Evolutionary conservation across 2,113 vertebrate genomes (phyloP), one percentile per base, ranked within the genome.

Genomic region (Ophiodon elongatus): DNA sequence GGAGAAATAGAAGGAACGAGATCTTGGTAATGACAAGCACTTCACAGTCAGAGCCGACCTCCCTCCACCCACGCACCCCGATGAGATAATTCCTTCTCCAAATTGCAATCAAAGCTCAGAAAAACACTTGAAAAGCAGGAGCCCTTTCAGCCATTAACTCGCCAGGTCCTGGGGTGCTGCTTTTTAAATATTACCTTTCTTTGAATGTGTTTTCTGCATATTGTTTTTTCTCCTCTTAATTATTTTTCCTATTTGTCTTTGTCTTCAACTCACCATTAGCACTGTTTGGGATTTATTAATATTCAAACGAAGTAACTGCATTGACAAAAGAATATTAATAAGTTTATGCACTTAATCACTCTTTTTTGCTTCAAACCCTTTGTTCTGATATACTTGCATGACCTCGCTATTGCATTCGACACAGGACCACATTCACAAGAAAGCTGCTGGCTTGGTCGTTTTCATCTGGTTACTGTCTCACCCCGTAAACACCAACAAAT

Each of bases 41-140:
- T 86, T 92, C 95, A 90, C 94, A 94, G 93, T 76, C 87, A 92
- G 93, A 93, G 67, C 86, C 94, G 87, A 91, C 92, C 92, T 92
- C 92, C 92, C 87, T 92, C 92, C 85, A 56, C 91, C 91, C 87
- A 85, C 84, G 62, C 88, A 87, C 94, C 94, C 94, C 82, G 92
- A 93, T 89, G 94, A 93, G 95, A 95, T 95, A 94, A 95, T 96
- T 95, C 91, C 86, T 88, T 86, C 89, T 92, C 88, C 90, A 95
- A 96, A 95, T 95, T 94, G 93, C 95, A 95, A 96, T 95, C 94
- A 96, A 94, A 95, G 93, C 92, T 93, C 79, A 85, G 91, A 93
- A 92, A 94, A 95, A 93, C 95, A 94, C 94, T 95, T 79, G 85
- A 95, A 80, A 86, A 93, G 91, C 89, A 89, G 87, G 82, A 90